Evolutionary conservation across 2,113 vertebrate species (phyloP).

Genomic region (Aix galericulata): DNA sequence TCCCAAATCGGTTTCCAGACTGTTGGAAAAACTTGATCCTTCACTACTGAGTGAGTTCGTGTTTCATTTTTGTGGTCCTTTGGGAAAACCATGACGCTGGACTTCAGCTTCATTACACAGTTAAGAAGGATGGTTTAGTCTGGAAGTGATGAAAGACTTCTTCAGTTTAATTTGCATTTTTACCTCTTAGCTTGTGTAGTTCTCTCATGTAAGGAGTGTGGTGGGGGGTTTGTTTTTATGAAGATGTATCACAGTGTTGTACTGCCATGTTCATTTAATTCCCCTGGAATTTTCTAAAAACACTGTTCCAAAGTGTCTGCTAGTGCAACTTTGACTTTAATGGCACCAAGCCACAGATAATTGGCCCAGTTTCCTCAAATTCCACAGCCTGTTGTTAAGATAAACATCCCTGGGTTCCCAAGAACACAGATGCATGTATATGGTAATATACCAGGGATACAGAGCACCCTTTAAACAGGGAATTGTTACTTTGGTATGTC

Average conservation of each 20-base stretch:
- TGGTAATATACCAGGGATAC: neutral
- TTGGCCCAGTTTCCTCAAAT: slow-evolving; percentile 51
- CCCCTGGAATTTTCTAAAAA: neutral
- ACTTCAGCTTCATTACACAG: neutral
- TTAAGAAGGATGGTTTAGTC: neutral
- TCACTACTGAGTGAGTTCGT: neutral
- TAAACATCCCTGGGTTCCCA: slow-evolving; percentile 63
- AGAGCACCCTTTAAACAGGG: neutral
- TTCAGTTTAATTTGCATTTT: neutral
- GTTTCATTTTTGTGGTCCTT: neutral
- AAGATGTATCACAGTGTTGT: neutral
- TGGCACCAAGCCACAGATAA: slow-evolving; percentile 33
- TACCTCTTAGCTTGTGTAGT: neutral
- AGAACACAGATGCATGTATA: slow-evolving; percentile 24
- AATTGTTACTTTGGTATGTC: neutral
- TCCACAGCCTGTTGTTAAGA: slow-evolving; percentile 65
- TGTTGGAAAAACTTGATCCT: neutral
- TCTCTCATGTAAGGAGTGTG: neutral
- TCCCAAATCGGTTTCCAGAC: neutral
- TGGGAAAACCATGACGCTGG: neutral
- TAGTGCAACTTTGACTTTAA: slow-evolving; percentile 52
- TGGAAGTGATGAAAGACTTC: neutral
- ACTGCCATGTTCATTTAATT: neutral
- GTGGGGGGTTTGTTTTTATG: neutral
- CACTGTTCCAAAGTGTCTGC: neutral